phyloP scores from a whole-genome alignment of 2,113 vertebrate species.

The Cyprinodon brontotheroides region DNA sequence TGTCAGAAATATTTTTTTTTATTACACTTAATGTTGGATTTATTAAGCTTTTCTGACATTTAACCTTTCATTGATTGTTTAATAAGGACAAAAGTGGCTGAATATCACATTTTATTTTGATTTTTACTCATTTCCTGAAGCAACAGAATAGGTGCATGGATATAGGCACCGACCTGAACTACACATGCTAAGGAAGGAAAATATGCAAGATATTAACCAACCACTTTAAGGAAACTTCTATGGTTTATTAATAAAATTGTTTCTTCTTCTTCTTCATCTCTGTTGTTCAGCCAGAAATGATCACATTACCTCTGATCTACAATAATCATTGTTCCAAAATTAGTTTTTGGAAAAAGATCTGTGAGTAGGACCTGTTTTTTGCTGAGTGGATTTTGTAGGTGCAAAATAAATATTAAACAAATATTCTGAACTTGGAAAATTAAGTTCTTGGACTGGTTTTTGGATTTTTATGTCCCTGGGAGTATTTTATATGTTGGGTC shows the following conservation, averaged over 20 bases:
- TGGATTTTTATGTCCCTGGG: background rate
- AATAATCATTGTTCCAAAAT: too few relatives aligned
- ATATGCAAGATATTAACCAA: too few relatives aligned
- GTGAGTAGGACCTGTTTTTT: conserved; percentile 28
- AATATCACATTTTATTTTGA: background rate
- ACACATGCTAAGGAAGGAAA: background rate
- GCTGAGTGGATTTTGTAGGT: conserved; percentile 4
- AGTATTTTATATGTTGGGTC: background rate
- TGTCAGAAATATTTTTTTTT: background rate
- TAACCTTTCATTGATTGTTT: background rate
- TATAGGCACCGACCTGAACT: background rate
- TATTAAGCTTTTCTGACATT: background rate
- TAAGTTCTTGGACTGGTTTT: too few relatives aligned
- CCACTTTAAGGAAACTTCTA: too few relatives aligned
- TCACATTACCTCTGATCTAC: too few relatives aligned
- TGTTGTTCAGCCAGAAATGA: too few relatives aligned
- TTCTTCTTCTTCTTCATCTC: too few relatives aligned
- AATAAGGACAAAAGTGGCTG: background rate
- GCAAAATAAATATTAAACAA: conserved; percentile 3
- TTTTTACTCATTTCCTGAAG: background rate
- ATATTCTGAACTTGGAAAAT: too few relatives aligned
- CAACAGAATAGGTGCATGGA: background rate
- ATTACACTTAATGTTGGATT: too few relatives aligned
- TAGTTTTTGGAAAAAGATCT: background rate
- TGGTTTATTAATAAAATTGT: too few relatives aligned